Percentiles rank a stretch among this genome's conserved stretches.
These are phyloP conservation scores for Gambusia affinis DNA, from an alignment of 2,113 vertebrate genomes.

Conservation along the genomic window DNA sequence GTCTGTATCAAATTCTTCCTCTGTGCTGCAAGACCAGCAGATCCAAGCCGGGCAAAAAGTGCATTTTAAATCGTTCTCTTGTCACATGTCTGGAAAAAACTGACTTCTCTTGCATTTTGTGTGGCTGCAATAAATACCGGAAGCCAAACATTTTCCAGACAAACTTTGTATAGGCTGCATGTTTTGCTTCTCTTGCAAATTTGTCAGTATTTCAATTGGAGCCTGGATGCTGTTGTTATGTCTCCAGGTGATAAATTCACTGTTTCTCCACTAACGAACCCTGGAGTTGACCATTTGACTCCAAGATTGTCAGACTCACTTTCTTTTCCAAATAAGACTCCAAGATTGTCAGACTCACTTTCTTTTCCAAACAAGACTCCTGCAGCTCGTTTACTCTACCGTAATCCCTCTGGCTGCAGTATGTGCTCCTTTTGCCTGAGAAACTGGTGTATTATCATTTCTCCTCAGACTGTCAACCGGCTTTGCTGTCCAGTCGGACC, in stretches of 20 bases:
- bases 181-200: conserved; percentile 14
- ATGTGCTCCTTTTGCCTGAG: conserved; percentile 53
- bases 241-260: conserved; percentile 25
- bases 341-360: conserved; percentile 50
- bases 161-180: conserved; percentile 2
- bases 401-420: conserved; percentile 53
- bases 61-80: conserved; percentile 13
- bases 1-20: conserved; percentile 11
- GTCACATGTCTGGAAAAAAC: background rate
- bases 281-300: conserved; percentile 49
- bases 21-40: conserved; percentile 13
- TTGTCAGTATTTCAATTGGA: conserved; percentile 27
- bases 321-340: conserved; percentile 42
- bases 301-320: conserved; percentile 46
- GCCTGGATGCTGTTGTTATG: conserved; percentile 17
- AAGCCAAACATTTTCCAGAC: conserved; percentile 22
- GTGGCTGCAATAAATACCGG: conserved; percentile 33
- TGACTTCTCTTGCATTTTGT: conserved; percentile 24
- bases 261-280: conserved; percentile 27
- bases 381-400: conserved; percentile 26
- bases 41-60: conserved; percentile 12
- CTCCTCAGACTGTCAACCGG: conserved; percentile 50
- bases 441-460: conserved; percentile 55
- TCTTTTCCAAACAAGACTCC: conserved; percentile 49
- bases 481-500: conserved; percentile 45